These are phyloP conservation scores for Halocaridina rubra DNA, from an alignment of 2,888 invertebrate genomes.

Conservation along the genomic window DNA sequence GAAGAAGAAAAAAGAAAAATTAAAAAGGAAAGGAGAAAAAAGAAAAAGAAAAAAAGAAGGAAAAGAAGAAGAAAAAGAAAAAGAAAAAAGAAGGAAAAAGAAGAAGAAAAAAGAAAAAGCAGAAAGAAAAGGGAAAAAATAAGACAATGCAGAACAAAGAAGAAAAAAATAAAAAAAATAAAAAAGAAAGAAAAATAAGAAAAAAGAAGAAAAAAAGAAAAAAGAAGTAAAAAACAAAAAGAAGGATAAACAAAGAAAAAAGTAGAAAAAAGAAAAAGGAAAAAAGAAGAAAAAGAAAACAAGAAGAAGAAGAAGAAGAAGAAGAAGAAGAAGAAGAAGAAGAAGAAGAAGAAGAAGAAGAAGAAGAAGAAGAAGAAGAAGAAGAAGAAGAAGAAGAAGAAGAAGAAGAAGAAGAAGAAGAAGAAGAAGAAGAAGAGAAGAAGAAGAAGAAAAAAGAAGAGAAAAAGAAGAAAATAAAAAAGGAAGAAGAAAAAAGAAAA, in stretches of 20 bases:
- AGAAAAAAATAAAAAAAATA: not conserved
- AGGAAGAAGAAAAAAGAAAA: too few species aligned
- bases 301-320: too few species aligned
- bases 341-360: too few species aligned
- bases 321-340: too few species aligned
- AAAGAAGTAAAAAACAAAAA: not conserved
- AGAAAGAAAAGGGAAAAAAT: not conserved
- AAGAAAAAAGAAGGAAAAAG: not conserved
- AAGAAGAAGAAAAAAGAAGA: not conserved
- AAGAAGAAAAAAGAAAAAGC: not conserved
- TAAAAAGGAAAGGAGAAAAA: not conserved
- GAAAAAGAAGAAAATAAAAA: too few species aligned
- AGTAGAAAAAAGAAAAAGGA: not conserved
- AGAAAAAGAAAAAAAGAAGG: not conserved
- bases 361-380: too few species aligned
- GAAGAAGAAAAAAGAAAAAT: too few species aligned
- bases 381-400: too few species aligned
- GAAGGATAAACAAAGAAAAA: not conserved
- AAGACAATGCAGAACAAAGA: not conserved
- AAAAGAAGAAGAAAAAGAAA: not conserved
- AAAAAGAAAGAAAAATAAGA: not conserved
- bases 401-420: too few species aligned
- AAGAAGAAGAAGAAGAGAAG: too few species aligned
- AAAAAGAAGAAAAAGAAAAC: too few species aligned
- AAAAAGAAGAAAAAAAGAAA: not conserved